A percentile compares a stretch with the other conserved stretches of the same genome.
Evolutionary conservation across 2,888 invertebrate species (phyloP).

Genomic region (Tridacna gigas): DNA sequence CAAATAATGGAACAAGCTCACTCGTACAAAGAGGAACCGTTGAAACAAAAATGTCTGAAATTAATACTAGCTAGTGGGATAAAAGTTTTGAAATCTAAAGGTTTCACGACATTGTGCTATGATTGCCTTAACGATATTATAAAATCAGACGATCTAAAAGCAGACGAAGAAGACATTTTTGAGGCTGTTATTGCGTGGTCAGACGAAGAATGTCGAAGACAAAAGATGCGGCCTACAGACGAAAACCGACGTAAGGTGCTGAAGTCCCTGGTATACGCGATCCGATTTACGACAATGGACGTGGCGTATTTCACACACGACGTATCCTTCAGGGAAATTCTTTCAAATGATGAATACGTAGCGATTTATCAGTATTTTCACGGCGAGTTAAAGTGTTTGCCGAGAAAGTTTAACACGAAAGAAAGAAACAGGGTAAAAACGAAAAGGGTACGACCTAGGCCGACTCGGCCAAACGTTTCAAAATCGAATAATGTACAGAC

Average conservation of each 20-base stretch:
- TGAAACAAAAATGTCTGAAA: conserved; percentile 62
- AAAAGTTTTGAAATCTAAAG: conserved; percentile 82
- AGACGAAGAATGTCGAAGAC: conserved; percentile 71
- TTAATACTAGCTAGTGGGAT: conserved; percentile 42
- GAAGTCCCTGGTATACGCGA: conserved; percentile 69
- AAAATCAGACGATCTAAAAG: conserved; percentile 89
- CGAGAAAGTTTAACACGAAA: conserved; percentile 49
- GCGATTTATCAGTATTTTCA: conserved; percentile 63
- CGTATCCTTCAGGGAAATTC: conserved; percentile 59
- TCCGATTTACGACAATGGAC: conserved; percentile 76
- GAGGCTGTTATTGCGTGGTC: conserved; percentile 73
- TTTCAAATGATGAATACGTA: conserved; percentile 60
- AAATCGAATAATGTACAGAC: too few relatives aligned
- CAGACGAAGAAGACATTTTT: conserved; percentile 84
- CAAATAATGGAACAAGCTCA: conserved; percentile 68
- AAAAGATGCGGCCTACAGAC: conserved; percentile 67
- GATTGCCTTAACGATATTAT: conserved; percentile 89
- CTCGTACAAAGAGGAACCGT: conserved; percentile 55
- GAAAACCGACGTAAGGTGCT: conserved; percentile 70
- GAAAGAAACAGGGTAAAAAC: conserved; percentile 48
- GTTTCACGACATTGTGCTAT: conserved; percentile 88
- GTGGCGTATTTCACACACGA: conserved; percentile 65
- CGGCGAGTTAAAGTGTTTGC: conserved; percentile 51
- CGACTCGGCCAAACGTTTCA: background rate
- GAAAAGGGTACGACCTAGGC: conserved; percentile 1